These are phyloP conservation scores for Laticauda colubrina DNA, from an alignment of 2,113 vertebrate genomes.

Conservation along the genomic window DNA sequence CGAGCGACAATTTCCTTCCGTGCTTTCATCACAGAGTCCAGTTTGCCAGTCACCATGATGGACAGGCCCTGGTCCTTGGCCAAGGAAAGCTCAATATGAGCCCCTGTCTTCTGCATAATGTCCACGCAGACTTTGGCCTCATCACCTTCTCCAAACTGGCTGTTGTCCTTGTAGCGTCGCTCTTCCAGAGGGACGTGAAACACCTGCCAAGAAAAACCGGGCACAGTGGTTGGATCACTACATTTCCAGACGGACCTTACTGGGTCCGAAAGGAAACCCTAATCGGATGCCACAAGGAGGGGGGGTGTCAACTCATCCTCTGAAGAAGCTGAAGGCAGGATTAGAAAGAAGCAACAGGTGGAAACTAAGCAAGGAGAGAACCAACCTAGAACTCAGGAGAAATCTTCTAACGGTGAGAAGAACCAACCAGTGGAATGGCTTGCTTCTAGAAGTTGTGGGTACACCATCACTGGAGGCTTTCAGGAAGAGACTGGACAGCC, in stretches of 20 bases:
- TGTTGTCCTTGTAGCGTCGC: conserved; percentile 81
- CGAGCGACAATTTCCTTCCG: conserved; percentile 79
- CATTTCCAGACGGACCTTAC: neutral
- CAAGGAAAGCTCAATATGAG: conserved; percentile 79
- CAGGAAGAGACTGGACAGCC: neutral
- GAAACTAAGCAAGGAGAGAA: no score
- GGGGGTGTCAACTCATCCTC: no score
- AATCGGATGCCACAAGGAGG: no score
- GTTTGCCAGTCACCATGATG: conserved; percentile 81
- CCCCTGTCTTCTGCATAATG: conserved; percentile 79
- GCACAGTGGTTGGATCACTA: no score
- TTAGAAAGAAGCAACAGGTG: no score
- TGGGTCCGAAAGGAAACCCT: no score
- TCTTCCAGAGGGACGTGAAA: conserved; percentile 80
- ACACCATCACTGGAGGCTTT: no score
- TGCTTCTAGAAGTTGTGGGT: no score
- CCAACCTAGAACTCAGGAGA: no score
- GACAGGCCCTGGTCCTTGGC: conserved; percentile 81
- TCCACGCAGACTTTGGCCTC: conserved; percentile 78
- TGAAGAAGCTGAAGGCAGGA: no score
- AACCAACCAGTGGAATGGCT: no score
- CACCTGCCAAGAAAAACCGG: conserved; percentile 56
- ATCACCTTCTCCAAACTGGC: conserved; percentile 78
- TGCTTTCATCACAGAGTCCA: conserved; percentile 79
- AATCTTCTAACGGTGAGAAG: no score